These are phyloP conservation scores for Nothocercus julius DNA, from an alignment of 2,113 vertebrate genomes.

Conservation along the genomic window DNA sequence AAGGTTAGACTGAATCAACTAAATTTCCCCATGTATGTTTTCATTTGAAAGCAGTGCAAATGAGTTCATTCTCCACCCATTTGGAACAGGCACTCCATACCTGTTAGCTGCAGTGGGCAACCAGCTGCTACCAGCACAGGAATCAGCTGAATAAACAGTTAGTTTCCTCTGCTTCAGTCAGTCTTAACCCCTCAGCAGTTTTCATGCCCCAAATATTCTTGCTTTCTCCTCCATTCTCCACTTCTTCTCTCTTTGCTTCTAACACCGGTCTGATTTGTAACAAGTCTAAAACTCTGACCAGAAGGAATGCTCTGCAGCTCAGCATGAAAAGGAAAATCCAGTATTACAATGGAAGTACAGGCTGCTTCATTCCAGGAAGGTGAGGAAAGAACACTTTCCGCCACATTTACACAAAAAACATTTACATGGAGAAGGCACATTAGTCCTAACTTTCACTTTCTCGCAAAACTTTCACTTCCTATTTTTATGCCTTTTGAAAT, in stretches of 20 bases:
- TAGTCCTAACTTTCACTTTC: background rate
- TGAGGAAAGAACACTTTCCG: background rate
- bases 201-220: slow-evolving; percentile 3
- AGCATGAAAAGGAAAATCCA: background rate
- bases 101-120: background rate
- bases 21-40: background rate
- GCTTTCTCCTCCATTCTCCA: background rate
- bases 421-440: too few species aligned
- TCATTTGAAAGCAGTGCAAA: background rate
- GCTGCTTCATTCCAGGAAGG: background rate
- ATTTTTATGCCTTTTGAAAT: background rate
- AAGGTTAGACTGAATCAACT: background rate
- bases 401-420: background rate
- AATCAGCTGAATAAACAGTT: background rate
- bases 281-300: background rate
- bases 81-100: background rate
- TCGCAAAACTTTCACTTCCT: rapidly evolving
- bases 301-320: background rate
- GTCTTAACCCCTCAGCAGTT: background rate
- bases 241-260: background rate
- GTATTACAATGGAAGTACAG: background rate
- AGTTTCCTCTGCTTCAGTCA: background rate
- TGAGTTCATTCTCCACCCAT: background rate
- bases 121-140: background rate
- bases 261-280: background rate